Evolutionary conservation across 2,888 invertebrate species (phyloP).

Genomic region (Sarcophaga carnaria): DNA sequence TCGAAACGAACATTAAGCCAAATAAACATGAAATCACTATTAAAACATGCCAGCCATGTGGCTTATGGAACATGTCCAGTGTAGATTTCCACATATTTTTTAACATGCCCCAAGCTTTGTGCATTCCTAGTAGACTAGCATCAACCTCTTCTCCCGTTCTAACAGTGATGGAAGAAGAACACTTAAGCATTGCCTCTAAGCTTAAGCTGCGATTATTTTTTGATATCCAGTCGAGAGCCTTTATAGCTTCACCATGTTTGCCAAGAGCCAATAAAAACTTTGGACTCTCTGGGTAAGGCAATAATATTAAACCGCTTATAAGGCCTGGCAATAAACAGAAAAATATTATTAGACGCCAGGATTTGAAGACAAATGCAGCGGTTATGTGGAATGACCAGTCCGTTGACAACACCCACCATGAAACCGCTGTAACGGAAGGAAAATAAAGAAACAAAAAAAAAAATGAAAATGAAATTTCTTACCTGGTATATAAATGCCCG

Average conservation of each 20-base stretch:
- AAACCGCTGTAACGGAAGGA: conserved; percentile 70
- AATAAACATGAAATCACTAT: conserved; percentile 73
- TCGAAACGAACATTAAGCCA: conserved; percentile 77
- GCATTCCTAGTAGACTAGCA: conserved; percentile 70
- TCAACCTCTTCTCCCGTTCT: conserved; percentile 73
- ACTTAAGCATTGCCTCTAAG: conserved; percentile 71
- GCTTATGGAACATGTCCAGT: conserved; percentile 76
- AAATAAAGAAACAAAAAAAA: not conserved
- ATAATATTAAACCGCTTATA: conserved; percentile 73
- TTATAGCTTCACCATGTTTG: conserved; percentile 71
- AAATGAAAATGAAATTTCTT: conserved; percentile 43
- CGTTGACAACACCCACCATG: conserved; percentile 75
- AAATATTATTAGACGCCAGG: conserved; percentile 77
- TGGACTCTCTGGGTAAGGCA: conserved; percentile 76
- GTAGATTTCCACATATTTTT: conserved; percentile 75
- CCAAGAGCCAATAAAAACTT: conserved; percentile 75
- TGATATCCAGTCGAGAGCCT: conserved; percentile 76
- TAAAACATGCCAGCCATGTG: conserved; percentile 74
- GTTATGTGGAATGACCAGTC: conserved; percentile 75
- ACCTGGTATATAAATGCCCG: conserved; percentile 78
- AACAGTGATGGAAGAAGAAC: conserved; percentile 65
- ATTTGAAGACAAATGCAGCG: conserved; percentile 74
- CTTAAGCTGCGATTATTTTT: conserved; percentile 73
- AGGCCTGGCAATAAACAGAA: conserved; percentile 75
- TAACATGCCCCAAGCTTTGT: conserved; percentile 72